Conservation (phyloP, 2,888 invertebrate species). For the Muschampia staudingeri region DNA sequence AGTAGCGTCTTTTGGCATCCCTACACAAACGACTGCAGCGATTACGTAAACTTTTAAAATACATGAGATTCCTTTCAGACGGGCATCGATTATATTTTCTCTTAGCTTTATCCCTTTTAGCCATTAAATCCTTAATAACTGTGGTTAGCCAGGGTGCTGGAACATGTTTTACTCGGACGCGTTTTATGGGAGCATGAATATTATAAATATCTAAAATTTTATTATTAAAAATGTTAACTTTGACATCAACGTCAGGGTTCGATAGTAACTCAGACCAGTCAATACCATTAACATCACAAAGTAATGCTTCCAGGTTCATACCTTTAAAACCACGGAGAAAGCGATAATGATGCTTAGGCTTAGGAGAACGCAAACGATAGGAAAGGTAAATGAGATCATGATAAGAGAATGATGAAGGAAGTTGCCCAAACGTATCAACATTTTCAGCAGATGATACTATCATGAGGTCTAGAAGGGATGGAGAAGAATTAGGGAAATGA, state of each 20-base stretch:
- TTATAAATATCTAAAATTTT: slow-evolving; percentile 10
- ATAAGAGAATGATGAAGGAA: neutral
- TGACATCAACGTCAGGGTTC: neutral
- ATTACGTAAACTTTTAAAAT: neutral
- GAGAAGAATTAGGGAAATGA: neutral
- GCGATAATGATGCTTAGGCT: neutral
- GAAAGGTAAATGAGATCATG: neutral
- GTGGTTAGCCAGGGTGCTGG: slow-evolving; percentile 31
- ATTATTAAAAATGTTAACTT: neutral
- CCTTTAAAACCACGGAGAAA: neutral
- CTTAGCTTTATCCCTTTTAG: neutral
- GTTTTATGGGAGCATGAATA: slow-evolving; percentile 28
- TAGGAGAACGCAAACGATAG: neutral
- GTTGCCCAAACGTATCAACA: neutral
- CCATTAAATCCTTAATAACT: neutral
- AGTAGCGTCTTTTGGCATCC: slow-evolving; percentile 4
- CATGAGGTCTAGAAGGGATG: neutral
- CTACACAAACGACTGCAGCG: neutral
- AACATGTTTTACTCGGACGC: slow-evolving; percentile 22
- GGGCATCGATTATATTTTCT: neutral
- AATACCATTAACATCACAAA: neutral
- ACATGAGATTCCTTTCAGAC: neutral
- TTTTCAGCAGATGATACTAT: neutral
- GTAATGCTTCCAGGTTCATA: neutral
- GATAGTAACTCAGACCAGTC: neutral